These are phyloP conservation scores for Rhynchopsitta pachyrhyncha DNA, from an alignment of 2,113 vertebrate genomes.

Conservation along the genomic window DNA sequence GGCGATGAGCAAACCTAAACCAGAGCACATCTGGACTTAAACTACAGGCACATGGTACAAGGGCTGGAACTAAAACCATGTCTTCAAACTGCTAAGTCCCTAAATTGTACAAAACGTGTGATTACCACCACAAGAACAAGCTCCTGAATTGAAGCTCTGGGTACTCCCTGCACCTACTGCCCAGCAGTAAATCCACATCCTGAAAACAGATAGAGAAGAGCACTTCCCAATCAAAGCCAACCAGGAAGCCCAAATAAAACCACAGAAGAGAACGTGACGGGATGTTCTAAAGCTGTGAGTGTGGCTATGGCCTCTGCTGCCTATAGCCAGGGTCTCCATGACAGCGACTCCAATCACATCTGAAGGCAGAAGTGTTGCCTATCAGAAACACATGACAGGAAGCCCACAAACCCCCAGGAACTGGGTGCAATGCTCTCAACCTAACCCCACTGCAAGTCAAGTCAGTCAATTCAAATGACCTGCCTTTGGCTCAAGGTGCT, in stretches of 20 bases:
- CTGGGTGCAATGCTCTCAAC: neutral
- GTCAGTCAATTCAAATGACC: neutral
- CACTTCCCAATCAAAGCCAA: constrained; percentile 12
- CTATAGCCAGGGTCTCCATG: neutral
- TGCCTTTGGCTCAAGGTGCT: neutral
- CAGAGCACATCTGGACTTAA: neutral
- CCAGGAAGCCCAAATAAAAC: constrained; percentile 10
- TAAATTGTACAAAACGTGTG: neutral
- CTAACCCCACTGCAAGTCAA: neutral
- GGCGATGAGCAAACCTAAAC: neutral
- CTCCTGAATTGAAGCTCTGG: neutral
- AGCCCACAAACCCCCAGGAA: neutral
- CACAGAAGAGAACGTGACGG: neutral
- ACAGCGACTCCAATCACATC: neutral
- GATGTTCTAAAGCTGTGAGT: neutral
- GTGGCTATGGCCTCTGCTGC: neutral
- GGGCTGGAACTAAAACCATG: neutral
- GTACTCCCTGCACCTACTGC: neutral
- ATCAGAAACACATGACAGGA: neutral
- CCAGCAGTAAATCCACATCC: constrained; percentile 18
- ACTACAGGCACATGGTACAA: neutral
- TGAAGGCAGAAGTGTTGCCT: neutral
- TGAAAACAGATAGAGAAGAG: neutral
- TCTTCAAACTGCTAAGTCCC: neutral
- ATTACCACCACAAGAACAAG: neutral